Evolutionary conservation across 2,113 vertebrate species (phyloP), one percentile per base, ranked within the genome.

Genomic region (Ptilorrhoa leucosticta): DNA sequence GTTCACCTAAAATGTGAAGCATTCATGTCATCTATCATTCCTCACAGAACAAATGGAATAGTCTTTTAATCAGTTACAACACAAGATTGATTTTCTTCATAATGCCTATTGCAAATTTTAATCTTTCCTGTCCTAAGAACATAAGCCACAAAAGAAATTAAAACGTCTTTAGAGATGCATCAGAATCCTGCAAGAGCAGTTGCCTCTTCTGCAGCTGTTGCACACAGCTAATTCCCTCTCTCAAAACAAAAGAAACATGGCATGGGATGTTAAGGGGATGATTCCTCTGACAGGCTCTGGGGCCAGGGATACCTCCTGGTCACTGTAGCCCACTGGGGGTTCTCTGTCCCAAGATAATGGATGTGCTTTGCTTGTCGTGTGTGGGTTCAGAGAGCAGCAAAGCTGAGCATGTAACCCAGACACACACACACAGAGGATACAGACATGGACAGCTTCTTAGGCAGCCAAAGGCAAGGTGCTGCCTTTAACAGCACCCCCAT

Each of bases 311-410:
- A 19, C 2, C 13, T 71, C n/a, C 33, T 75, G 28, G 16, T 22
- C 2, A 0, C 39, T n/a, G 23, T n/a, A 53, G 15, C 24, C 9
- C 5, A 22, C 5, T 7, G 31, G 23, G 5, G 8, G 9, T 10
- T 70, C 30, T 45, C 22, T 68, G 31, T 68, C 24, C 19, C 18
- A 24, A 44, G 15, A 28, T 0, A 4, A 35, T 18, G 39, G n/a
- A 24, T 17, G 20, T 2, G 30, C 20, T 88, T 84, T 88, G 22
- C 26, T 33, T n/a, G 6, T 24, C 40, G 16, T 57, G 57, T 53
- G 8, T 5, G 2, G 8, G 15, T 66, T 91, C 73, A 68, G 23
- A 15, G 9, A 47, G 23, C 6, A 77, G 18, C 10, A 63, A 64
- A 60, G 18, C 5, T 35, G 21, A 81, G 37, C 6, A 2, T 45